These are phyloP conservation scores for Proisotoma minuta DNA, from an alignment of 2,888 invertebrate genomes.

Conservation along the genomic window DNA sequence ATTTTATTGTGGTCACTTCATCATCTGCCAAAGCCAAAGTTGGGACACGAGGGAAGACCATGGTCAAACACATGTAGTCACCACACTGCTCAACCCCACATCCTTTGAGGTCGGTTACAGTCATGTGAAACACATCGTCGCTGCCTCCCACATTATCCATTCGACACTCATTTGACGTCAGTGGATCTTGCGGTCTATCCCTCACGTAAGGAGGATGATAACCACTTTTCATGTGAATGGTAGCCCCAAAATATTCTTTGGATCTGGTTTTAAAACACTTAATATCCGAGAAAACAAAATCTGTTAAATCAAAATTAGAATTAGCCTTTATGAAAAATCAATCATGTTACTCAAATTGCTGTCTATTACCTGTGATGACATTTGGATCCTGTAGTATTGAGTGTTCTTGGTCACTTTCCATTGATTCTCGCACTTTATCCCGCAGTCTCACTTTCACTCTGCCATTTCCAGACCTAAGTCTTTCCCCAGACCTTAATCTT, in stretches of 20 bases:
- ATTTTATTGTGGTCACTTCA: constrained; percentile 47
- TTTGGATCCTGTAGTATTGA: constrained; percentile 22
- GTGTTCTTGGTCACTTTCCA: constrained; percentile 2
- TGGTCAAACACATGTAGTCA: constrained; percentile 46
- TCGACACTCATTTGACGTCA: constrained; percentile 38
- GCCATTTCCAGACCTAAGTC: background rate
- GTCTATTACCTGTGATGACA: constrained; percentile 33
- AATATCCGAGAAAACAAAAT: constrained; percentile 46
- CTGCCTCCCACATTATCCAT: constrained; percentile 34
- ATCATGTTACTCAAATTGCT: too few relatives aligned
- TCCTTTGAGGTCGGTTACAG: constrained; percentile 39
- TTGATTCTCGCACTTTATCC: constrained; percentile 26
- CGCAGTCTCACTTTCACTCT: constrained; percentile 20
- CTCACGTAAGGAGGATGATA: constrained; percentile 45
- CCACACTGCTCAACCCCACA: constrained; percentile 47
- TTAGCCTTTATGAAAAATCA: background rate
- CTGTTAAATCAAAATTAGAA: constrained; percentile 18
- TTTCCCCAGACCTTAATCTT: background rate
- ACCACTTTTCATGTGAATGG: constrained; percentile 44
- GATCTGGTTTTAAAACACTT: constrained; percentile 42
- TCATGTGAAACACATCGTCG: constrained; percentile 37
- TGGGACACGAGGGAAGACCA: constrained; percentile 46
- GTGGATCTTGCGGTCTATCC: constrained; percentile 44
- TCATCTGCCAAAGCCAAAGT: constrained; percentile 45
- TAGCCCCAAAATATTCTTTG: constrained; percentile 45